Percentiles rank a stretch among this genome's conserved stretches.
phyloP scores from a whole-genome alignment of 2,797 vertebrate species.

The Falco peregrinus region DNA sequence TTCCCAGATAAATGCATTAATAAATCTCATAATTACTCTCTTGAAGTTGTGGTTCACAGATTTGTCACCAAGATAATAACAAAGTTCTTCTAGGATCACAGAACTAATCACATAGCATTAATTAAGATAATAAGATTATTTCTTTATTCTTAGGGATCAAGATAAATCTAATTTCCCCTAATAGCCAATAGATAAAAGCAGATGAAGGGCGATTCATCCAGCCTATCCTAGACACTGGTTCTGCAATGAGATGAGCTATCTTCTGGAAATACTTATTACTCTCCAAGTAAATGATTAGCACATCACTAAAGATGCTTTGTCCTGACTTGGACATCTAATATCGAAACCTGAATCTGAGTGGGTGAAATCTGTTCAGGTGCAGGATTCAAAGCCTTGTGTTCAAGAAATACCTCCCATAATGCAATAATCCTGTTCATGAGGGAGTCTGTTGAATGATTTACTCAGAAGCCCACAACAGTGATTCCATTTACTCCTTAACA shows the following conservation, averaged over 20 bases:
- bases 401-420: not conserved
- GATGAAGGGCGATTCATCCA: not conserved
- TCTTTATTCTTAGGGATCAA: not conserved
- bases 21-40: not conserved
- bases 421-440: not conserved
- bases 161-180: not conserved
- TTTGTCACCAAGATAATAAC: not conserved
- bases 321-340: not conserved
- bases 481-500: not conserved
- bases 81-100: not conserved
- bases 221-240: not conserved
- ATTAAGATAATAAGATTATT: not conserved
- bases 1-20: accelerated
- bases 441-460: not conserved
- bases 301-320: not conserved
- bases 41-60: not conserved
- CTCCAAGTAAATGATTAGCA: not conserved
- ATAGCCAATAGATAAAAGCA: not conserved
- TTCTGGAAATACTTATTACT: not conserved
- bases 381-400: not conserved
- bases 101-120: not conserved
- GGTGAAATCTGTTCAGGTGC: not conserved
- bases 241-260: not conserved
- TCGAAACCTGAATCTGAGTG: not conserved
- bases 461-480: not conserved